Evolutionary conservation across 2,113 vertebrate species (phyloP), one percentile per base, ranked within the genome.

Genomic region (Salvator merianae): DNA sequence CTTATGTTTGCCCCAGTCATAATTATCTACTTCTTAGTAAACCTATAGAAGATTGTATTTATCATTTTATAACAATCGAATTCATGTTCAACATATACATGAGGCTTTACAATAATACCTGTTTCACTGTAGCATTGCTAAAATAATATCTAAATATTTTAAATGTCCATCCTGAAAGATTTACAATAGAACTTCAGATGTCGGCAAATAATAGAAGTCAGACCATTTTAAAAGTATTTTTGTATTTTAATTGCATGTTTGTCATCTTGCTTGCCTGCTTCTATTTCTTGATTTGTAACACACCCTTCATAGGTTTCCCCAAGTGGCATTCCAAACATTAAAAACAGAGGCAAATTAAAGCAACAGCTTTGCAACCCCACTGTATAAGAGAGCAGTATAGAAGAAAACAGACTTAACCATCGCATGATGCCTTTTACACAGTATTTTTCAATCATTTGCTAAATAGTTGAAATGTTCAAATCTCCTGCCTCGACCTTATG

Each of bases 81-180:
- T 80, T 32, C 14, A 50, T 14, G 7, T n/a, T 12, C n/a, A 26
- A 53, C 16, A 55, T 30, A 34, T 22, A 34, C 24, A 65, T 14
- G 14, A 34, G 40, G 26, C 6, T 62, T 81, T 47, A 80, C 50
- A 81, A 86, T 40, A 3, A 22, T 70, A 81, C 78, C 89, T 91
- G 84, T 84, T 92, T 62, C 85, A 91, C 91, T 92, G 85, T 90
- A 90, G 78, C 38, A 68, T 79, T 55, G 89, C 77, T 85, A 92
- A 18, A 1, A 34, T 66, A 92, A 87, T 90, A 91, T 92, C 91
- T 68, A 77, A 93, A 73, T 43, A 7, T 81, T 50, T 77, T 55
- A 81, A 63, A 28, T 88, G 86, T 79, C 84, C 85, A 93, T 90
- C 93, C 72, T 36, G 84, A 53, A 88, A 86, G 80, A 87, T 82